A percentile compares a stretch with the other conserved stretches of the same genome.
Conservation (phyloP, 1,140 invertebrate species). For the fruit fly (Drosophila melanogaster) region Release_6_plus_ISO1_MT NT_037436.4:13141001-13141500, state of each 20-base stretch:
- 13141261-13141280: slow-evolving; percentile 23
- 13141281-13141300: not conserved
- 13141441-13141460: no score
- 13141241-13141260: slow-evolving; percentile 50
- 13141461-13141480: no score
- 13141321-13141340: not conserved
- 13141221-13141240: slow-evolving; percentile 69
- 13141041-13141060: slow-evolving; percentile 26
- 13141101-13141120: slow-evolving; percentile 75
- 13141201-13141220: slow-evolving; percentile 32
- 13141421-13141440: no score
- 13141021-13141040: slow-evolving; percentile 11
- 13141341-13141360: not conserved
- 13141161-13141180: slow-evolving; percentile 24
- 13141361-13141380: no score
- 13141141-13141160: slow-evolving; percentile 79
- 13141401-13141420: no score
- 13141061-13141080: slow-evolving; percentile 64
- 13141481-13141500: not conserved
- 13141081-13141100: slow-evolving; percentile 63
- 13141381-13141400: no score
- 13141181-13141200: slow-evolving; percentile 4
- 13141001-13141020: slow-evolving; percentile 61
- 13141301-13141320: not conserved
- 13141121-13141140: slow-evolving; percentile 82